Conservation (phyloP, 2,113 vertebrate species). For the Charina bottae region DNA sequence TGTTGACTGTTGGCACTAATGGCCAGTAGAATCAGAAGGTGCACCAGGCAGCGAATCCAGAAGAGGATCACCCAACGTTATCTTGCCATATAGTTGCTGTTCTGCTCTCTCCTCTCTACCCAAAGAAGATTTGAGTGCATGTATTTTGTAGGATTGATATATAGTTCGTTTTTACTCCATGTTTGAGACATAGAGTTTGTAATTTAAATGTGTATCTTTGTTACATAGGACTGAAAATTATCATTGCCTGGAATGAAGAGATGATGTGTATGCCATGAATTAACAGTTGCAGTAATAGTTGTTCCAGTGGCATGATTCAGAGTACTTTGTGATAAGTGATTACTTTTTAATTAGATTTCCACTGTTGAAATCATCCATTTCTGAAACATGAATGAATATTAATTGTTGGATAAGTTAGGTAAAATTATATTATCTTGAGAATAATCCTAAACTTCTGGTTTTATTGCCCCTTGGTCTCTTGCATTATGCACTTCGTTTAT, state of each 20-base stretch:
- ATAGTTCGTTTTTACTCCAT: neutral
- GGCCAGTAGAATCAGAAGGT: neutral
- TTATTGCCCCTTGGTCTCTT: neutral
- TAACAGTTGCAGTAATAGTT: neutral
- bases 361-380: neutral
- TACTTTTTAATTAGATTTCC: neutral
- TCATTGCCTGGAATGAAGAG: neutral
- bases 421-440: neutral
- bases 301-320: neutral
- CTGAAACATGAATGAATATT: neutral
- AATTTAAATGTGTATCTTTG: neutral
- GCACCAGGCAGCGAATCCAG: neutral
- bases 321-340: neutral
- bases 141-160: neutral
- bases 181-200: neutral
- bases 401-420: neutral
- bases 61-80: neutral
- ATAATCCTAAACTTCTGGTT: neutral
- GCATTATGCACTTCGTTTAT: neutral
- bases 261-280: neutral
- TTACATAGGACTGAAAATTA: neutral
- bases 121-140: neutral
- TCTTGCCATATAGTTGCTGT: neutral
- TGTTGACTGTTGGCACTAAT: neutral
- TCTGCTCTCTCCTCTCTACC: neutral